phyloP scores from a whole-genome alignment of 2,797 vertebrate species.

The Protonibea diacanthus region DNA sequence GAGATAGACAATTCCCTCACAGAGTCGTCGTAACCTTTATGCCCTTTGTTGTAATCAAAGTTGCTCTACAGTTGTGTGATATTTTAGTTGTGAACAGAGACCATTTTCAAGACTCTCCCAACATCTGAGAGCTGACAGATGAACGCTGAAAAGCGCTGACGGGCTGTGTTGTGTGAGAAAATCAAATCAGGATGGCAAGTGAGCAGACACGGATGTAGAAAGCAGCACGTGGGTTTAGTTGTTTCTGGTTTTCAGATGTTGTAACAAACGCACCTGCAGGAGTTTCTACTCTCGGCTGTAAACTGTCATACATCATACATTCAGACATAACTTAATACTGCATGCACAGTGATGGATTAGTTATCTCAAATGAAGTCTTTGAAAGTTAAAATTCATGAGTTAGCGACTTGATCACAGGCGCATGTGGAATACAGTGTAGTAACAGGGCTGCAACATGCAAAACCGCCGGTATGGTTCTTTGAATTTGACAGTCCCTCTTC shows the following conservation, averaged over 20 bases:
- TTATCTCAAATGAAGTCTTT: conserved; percentile 19
- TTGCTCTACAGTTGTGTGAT: conserved; percentile 19
- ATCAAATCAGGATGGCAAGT: conserved; percentile 51
- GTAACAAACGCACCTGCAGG: conserved; percentile 16
- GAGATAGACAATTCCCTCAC: conserved; percentile 30
- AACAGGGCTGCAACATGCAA: neutral
- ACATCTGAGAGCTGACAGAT: conserved; percentile 45
- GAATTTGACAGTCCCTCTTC: conserved; percentile 5
- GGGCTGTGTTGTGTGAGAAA: conserved; percentile 53
- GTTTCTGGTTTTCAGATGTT: conserved; percentile 36
- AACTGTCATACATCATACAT: conserved; percentile 7
- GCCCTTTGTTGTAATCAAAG: conserved; percentile 14
- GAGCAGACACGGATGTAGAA: conserved; percentile 51
- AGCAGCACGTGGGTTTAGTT: conserved; percentile 23
- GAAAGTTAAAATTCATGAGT: conserved; percentile 25
- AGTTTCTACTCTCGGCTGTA: conserved; percentile 22
- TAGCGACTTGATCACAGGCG: conserved; percentile 4
- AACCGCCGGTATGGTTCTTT: neutral
- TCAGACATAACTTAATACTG: conserved; percentile 38
- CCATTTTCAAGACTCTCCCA: conserved; percentile 48
- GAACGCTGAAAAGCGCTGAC: conserved; percentile 47
- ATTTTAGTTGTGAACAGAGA: conserved; percentile 38
- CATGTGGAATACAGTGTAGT: conserved; percentile 14
- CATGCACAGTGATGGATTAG: conserved; percentile 19
- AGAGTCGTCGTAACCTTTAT: conserved; percentile 9